Base-by-base conservation (phyloP, 2,797 vertebrate genomes). In the Myripristis murdjan region DNA sequence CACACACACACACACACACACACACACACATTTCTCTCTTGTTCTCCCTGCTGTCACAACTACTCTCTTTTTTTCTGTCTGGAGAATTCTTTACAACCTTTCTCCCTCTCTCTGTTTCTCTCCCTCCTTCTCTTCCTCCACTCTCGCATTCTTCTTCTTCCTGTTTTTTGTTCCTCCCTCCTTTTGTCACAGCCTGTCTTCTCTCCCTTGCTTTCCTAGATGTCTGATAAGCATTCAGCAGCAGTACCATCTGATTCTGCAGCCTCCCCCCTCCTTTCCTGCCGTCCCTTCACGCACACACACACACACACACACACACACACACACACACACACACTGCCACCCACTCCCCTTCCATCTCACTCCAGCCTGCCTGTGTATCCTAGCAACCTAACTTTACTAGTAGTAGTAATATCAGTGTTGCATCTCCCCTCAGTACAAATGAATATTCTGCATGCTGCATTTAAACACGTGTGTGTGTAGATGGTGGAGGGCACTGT, bases 331-430 rank as follows among this genome's bases (percentile, higher is more conserved):
- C 61, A 52, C 35, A 22, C 47, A 16, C 22, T 4, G 6, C 48
- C 47, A 49, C 47, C 14, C 47, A 63, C 66, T 31, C 59, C 22
- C 22, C 39, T 46, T 66, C 66, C 52, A 60, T 65, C 59, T 79
- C 82, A 68, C 73, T 82, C 52, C 67, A 81, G 59, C 56, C 76
- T 84, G 70, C 66, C 70, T 79, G 71, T 66, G 87, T 89, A 84
- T 86, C 87, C 82, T 89, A 89, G 87, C 85, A 89, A 89, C 87
- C 71, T 62, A 86, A 86, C 85, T 83, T 86, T 83, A 86, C 66
- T 75, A 81, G 39, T 77, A 75, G 75, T 83, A 73, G 70, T 73
- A 84, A 79, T 72, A 81, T 83, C 74, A 77, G 39, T 51, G 65
- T 55, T 39, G 31, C 64, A 39, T 60, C 65, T 56, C 23, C 23